Percentiles rank a stretch among this genome's conserved stretches.
Conservation (phyloP, 2,888 invertebrate genomes). For the Ophion ellenae region DNA sequence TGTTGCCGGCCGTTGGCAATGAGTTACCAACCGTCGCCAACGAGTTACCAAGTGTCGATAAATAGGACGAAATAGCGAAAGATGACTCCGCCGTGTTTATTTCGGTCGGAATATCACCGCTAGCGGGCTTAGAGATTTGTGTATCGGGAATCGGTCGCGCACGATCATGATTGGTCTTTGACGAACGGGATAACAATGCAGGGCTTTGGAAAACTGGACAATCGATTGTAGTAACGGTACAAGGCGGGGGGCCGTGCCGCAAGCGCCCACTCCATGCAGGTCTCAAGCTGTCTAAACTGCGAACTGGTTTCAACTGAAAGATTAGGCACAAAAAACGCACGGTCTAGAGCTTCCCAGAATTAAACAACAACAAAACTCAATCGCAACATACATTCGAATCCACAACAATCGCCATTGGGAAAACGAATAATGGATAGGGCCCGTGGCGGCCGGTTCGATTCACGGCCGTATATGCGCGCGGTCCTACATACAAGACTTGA, state of each 20-base stretch:
- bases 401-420: background rate
- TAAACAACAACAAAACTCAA: conserved; percentile 22
- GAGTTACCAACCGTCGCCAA: background rate
- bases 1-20: background rate
- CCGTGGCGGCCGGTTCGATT: background rate
- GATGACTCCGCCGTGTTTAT: conserved; percentile 1
- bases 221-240: conserved; percentile 73
- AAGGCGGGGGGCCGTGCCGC: conserved; percentile 80
- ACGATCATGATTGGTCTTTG: background rate
- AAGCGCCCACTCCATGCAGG: conserved; percentile 82
- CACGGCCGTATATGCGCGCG: background rate
- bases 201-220: conserved; percentile 68
- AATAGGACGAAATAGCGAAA: conserved; percentile 7
- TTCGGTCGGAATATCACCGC: conserved; percentile 11
- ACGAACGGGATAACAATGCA: conserved; percentile 28
- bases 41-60: background rate
- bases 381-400: background rate
- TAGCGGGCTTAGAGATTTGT: background rate
- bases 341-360: conserved; percentile 14
- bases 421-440: background rate
- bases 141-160: background rate
- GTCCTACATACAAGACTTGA: too few relatives aligned
- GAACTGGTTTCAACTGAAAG: conserved; percentile 87
- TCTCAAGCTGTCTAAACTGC: conserved; percentile 86
- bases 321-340: conserved; percentile 73